Percentiles rank a stretch among this genome's conserved stretches.
phyloP scores from a whole-genome alignment of 2,797 vertebrate species.

The Triplophysa yarkandensis region DNA sequence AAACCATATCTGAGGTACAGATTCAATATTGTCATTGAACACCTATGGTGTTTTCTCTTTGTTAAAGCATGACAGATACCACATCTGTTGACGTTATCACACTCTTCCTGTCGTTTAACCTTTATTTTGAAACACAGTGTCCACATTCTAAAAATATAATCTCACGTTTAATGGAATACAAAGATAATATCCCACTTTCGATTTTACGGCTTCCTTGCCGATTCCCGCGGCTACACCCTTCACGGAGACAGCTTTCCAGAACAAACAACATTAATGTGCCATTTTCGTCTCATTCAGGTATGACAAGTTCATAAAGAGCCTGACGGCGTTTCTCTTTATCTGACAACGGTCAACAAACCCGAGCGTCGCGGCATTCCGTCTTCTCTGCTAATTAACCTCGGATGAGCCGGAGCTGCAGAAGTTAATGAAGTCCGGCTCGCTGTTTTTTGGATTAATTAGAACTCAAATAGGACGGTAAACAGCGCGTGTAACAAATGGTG shows the following conservation, averaged over 20 bases:
- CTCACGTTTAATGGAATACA: slow-evolving; percentile 2
- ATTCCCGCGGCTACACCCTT: not conserved
- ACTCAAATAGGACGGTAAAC: slow-evolving; percentile 82
- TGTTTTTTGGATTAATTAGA: slow-evolving; percentile 85
- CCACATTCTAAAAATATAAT: slow-evolving; percentile 6
- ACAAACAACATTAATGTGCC: slow-evolving; percentile 4
- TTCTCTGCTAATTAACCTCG: slow-evolving; percentile 85
- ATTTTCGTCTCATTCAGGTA: slow-evolving; percentile 28
- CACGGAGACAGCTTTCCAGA: slow-evolving; percentile 10
- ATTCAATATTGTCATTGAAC: not conserved
- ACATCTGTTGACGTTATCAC: not conserved
- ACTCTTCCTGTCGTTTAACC: slow-evolving; percentile 1
- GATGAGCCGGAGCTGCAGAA: slow-evolving; percentile 76
- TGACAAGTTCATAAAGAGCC: slow-evolving; percentile 34
- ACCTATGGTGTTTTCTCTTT: not conserved
- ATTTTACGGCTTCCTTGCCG: not conserved
- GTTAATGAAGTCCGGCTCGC: slow-evolving; percentile 85
- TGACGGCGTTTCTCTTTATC: slow-evolving; percentile 35
- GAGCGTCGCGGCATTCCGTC: slow-evolving; percentile 44
- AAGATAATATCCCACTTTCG: slow-evolving; percentile 26
- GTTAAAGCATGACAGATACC: not conserved
- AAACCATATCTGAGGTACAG: no score
- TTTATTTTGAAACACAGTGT: slow-evolving; percentile 20
- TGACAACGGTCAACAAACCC: slow-evolving; percentile 39
- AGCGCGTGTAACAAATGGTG: slow-evolving; percentile 85